Evolutionary conservation across 1,140 invertebrate species (phyloP).

Genomic region (Dysdera silvatica): DNA sequence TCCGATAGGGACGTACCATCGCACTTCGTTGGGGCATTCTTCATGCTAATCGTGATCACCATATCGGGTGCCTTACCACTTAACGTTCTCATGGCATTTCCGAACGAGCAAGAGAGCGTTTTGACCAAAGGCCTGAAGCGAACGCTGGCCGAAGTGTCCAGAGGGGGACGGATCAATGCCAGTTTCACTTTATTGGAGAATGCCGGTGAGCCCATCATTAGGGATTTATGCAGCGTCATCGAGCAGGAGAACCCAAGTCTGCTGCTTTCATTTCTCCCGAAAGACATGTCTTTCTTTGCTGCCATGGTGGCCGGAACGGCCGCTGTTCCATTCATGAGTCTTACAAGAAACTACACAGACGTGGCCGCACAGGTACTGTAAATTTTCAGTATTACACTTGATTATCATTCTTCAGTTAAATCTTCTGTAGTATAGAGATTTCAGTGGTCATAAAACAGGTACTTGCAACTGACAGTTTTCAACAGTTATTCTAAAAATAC

Average conservation of each 20-base stretch:
- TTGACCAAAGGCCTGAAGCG: slow-evolving; percentile 12
- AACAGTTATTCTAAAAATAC: too few species aligned
- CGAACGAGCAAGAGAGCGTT: slow-evolving; percentile 4
- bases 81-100: slow-evolving; percentile 13
- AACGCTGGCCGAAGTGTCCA: background rate
- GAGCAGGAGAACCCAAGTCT: slow-evolving; percentile 5
- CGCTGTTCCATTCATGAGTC: slow-evolving; percentile 1
- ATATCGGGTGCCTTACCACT: slow-evolving; percentile 6
- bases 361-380: slow-evolving; percentile 1
- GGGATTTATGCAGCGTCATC: slow-evolving; percentile 9
- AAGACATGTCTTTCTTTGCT: slow-evolving; percentile 2
- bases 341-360: slow-evolving; percentile 17
- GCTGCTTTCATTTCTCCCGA: slow-evolving; percentile 5
- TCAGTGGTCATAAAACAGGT: too few species aligned
- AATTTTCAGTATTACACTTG: too few species aligned
- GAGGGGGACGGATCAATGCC: slow-evolving; percentile 18
- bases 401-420: too few species aligned
- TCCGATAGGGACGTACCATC: too few species aligned
- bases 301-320: slow-evolving; percentile 17
- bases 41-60: background rate
- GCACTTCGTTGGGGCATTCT: too few species aligned
- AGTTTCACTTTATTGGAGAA: background rate
- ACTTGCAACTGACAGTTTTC: too few species aligned
- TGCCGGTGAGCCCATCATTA: slow-evolving; percentile 4
- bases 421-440: too few species aligned